A percentile compares a stretch with the other conserved stretches of the same genome.
These are phyloP conservation scores for Trissolcus basalis DNA, from an alignment of 1,140 invertebrate species.

Conservation along the genomic window DNA sequence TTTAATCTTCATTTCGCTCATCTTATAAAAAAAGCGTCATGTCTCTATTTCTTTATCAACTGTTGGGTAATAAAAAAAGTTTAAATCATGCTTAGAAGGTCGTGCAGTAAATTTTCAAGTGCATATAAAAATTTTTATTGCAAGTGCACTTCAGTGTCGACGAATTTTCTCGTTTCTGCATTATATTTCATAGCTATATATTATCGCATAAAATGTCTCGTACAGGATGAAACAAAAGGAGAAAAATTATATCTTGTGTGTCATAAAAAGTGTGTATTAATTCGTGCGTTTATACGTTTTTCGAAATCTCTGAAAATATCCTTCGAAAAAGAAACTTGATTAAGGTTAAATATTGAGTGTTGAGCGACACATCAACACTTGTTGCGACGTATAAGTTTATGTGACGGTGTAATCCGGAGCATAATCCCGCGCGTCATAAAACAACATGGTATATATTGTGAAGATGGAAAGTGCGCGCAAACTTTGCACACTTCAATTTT, in stretches of 20 bases:
- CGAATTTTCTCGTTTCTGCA: slow-evolving; percentile 32
- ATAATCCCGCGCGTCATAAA: slow-evolving; percentile 31
- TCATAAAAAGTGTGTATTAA: neutral
- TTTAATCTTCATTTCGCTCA: no score
- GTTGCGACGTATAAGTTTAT: slow-evolving; percentile 24
- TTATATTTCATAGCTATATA: slow-evolving; percentile 41
- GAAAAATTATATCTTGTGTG: neutral
- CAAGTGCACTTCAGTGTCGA: slow-evolving; percentile 1
- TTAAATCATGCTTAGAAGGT: slow-evolving; percentile 12
- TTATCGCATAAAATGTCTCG: slow-evolving; percentile 32
- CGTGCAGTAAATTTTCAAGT: slow-evolving; percentile 33
- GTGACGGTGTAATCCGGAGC: neutral
- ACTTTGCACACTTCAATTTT: slow-evolving; percentile 18
- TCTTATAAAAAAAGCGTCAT: neutral
- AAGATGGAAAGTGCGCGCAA: slow-evolving; percentile 4
- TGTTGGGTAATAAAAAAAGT: slow-evolving; percentile 4
- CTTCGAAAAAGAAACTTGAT: neutral
- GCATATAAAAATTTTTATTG: slow-evolving; percentile 24
- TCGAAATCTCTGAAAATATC: no score
- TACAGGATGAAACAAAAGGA: neutral
- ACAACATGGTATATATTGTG: slow-evolving; percentile 9
- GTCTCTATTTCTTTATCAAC: neutral
- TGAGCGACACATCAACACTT: slow-evolving; percentile 25
- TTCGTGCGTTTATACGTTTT: neutral
- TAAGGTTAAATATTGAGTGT: neutral